Base-by-base conservation (phyloP, 1,140 invertebrate genomes). In the Penaeus vannamei region DNA sequence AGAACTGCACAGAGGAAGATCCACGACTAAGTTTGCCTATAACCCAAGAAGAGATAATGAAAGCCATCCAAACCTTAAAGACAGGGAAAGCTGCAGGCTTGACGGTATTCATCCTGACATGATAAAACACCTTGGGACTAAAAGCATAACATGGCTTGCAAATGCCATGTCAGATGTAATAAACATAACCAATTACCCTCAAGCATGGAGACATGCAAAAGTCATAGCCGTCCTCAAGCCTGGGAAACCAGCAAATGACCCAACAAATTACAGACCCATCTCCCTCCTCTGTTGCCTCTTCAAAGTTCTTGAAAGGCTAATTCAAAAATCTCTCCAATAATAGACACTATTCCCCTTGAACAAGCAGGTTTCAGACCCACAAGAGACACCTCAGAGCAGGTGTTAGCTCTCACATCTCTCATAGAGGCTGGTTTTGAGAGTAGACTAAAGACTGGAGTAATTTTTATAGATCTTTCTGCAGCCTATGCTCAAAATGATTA, bases 381-480 rank as follows among this genome's bases (percentile, higher is more conserved):
- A 64, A 64, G 62, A 64, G n/a, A 64, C n/a, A n/a, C 62, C 17
- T 64, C n/a, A 64, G 62, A 64, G 62, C 62, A 64, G 62, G n/a
- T n/a, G n/a, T 64, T 64, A n/a, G 62, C 62, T 19, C 62, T 64
- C 62, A 64, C 62, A 64, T 64, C 62, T 64, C 62, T 19, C 62
- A 64, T 64, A 17, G 62, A 64, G 62, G 17, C 62, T 19, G 62
- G 62, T n/a, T 64, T 17, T 64, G 62, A 64, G n/a, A 17, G n/a
- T n/a, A 64, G n/a, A 64, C 17, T n/a, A n/a, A n/a, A 64, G n/a
- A 64, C 62, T 19, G 62, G 62, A 19, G n/a, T n/a, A 17, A n/a
- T 64, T n/a, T 64, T 64, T 64, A 64, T 64, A 64, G 62, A 64
- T n/a, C 62, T 64, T n/a, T 64, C n/a, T 19, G 62, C 62, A 64